A percentile compares a stretch with the other conserved stretches of the same genome.
phyloP scores from a whole-genome alignment of 2,797 vertebrate species.

The Muscicapa comitata region DNA sequence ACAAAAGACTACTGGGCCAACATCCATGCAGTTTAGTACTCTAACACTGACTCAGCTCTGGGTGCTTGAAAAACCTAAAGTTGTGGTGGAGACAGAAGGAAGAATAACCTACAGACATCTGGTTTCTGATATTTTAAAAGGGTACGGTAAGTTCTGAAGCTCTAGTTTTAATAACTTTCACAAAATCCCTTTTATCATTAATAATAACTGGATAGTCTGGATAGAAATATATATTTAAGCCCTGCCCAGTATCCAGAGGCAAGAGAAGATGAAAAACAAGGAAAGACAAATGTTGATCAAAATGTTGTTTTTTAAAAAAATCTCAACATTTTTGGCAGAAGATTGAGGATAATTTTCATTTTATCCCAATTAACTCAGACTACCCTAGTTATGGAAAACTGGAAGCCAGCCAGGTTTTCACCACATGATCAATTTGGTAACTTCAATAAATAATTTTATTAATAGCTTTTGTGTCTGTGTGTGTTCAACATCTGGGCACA shows the following conservation, averaged over 20 bases:
- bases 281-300: not conserved
- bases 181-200: not conserved
- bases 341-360: slow-evolving; percentile 1
- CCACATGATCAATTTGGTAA: not conserved
- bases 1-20: not conserved
- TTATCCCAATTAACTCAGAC: not conserved
- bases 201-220: not conserved
- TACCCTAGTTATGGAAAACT: not conserved
- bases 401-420: not conserved
- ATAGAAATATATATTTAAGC: not conserved
- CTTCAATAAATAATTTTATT: not conserved
- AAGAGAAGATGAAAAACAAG: slow-evolving; percentile 11
- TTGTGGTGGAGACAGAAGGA: not conserved
- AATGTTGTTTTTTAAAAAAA: not conserved
- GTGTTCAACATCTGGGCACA: not conserved
- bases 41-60: not conserved
- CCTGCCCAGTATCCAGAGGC: not conserved
- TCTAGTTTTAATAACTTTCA: not conserved
- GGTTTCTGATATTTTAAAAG: not conserved
- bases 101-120: not conserved
- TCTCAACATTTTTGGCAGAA: not conserved
- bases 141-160: not conserved
- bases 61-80: not conserved
- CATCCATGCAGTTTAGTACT: not conserved
- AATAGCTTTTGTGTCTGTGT: not conserved